These are phyloP conservation scores for Pseudolaguvia tuberculata DNA, from an alignment of 2,113 vertebrate species.

Conservation along the genomic window DNA sequence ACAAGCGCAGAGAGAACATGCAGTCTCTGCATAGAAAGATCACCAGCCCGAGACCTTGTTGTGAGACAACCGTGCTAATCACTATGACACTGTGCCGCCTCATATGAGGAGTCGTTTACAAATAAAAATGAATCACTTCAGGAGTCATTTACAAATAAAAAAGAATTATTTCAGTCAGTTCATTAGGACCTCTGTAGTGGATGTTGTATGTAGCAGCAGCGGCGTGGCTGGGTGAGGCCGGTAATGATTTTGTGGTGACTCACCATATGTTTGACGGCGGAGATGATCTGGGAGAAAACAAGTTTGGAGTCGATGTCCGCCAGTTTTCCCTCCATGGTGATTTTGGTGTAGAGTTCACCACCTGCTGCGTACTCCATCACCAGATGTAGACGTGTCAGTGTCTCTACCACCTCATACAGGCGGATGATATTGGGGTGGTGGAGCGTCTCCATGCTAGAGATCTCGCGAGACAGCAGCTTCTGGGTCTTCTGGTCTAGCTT, in stretches of 20 bases:
- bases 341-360: slow-evolving; percentile 93
- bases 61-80: no score
- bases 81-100: no score
- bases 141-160: not conserved
- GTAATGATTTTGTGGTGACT: slow-evolving; percentile 40
- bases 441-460: slow-evolving; percentile 96
- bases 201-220: not conserved
- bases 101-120: no score
- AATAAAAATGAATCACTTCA: not conserved
- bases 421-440: slow-evolving; percentile 95
- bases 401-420: slow-evolving; percentile 98
- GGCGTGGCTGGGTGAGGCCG: not conserved
- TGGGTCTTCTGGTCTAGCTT: slow-evolving; percentile 94
- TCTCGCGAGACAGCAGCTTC: slow-evolving; percentile 86
- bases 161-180: not conserved
- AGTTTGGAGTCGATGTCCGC: slow-evolving; percentile 83
- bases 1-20: no score
- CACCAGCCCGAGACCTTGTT: no score
- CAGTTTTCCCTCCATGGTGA: slow-evolving; percentile 86
- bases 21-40: no score
- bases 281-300: slow-evolving; percentile 92
- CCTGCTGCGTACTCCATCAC: slow-evolving; percentile 95
- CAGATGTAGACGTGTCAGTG: slow-evolving; percentile 85
- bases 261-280: slow-evolving; percentile 97
- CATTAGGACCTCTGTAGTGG: not conserved